Conservation (phyloP, 2,113 vertebrate species). For the Danionella cerebrum region DNA sequence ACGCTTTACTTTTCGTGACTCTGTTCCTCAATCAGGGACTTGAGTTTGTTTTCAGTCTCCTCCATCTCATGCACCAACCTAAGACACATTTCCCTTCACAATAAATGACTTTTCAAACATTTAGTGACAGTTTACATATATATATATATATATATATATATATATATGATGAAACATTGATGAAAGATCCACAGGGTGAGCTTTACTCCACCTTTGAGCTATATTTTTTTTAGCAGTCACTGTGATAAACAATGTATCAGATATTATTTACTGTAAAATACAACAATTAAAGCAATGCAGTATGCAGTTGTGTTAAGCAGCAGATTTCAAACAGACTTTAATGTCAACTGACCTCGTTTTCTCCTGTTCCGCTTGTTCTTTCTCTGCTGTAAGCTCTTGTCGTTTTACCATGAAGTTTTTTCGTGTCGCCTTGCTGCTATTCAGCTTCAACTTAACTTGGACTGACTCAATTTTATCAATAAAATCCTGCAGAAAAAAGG, state of each 20-base stretch:
- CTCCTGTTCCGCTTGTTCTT: slow-evolving; percentile 69
- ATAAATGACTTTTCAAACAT: background rate
- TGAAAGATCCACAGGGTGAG: no score
- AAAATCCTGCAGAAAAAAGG: slow-evolving; percentile 61
- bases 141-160: no score
- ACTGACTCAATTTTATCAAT: slow-evolving; percentile 72
- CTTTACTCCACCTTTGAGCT: no score
- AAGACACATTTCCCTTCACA: slow-evolving; percentile 28
- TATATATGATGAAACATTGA: no score
- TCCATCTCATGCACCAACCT: slow-evolving; percentile 63
- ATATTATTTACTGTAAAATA: no score
- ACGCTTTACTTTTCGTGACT: slow-evolving; percentile 59
- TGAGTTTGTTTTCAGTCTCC: slow-evolving; percentile 58
- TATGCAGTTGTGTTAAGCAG: background rate
- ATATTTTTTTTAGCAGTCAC: no score
- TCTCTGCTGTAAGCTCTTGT: slow-evolving; percentile 73
- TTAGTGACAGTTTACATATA: no score
- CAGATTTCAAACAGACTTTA: background rate
- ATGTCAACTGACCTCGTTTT: slow-evolving; percentile 59
- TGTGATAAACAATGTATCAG: no score
- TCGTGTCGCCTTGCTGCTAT: slow-evolving; percentile 55
- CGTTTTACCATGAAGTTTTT: slow-evolving; percentile 75
- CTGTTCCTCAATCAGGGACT: slow-evolving; percentile 61
- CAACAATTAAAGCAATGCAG: no score
- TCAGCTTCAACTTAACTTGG: slow-evolving; percentile 76